Percentiles rank a stretch among this genome's conserved stretches.
phyloP scores from a whole-genome alignment of 2,888 invertebrate genomes.

The Temnothorax rugatulus region DNA sequence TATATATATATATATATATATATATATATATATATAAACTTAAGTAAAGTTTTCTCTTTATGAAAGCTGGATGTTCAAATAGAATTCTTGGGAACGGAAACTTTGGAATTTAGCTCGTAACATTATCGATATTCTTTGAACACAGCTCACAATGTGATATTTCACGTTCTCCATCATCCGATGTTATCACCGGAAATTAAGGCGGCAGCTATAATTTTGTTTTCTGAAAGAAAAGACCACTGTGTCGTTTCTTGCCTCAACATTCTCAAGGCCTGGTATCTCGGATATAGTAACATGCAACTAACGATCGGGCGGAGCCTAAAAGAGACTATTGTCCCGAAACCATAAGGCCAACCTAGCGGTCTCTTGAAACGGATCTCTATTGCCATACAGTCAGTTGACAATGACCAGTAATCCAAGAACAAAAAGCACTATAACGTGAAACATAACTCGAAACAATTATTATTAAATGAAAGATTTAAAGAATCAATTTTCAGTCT shows the following conservation, averaged over 20 bases:
- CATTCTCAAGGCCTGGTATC: constrained; percentile 44
- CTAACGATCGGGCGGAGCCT: constrained; percentile 56
- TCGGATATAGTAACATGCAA: constrained; percentile 38
- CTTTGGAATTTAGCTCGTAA: background rate
- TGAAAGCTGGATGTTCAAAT: background rate
- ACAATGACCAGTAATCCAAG: constrained; percentile 41
- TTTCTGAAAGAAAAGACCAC: constrained; percentile 53
- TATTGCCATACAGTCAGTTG: constrained; percentile 58
- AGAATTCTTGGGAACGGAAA: background rate
- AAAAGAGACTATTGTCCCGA: constrained; percentile 71
- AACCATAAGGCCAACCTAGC: constrained; percentile 57
- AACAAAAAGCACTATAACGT: constrained; percentile 1
- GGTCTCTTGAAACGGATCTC: constrained; percentile 64
- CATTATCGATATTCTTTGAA: constrained; percentile 1
- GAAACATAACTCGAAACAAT: background rate
- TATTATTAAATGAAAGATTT: constrained; percentile 4
- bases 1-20: background rate
- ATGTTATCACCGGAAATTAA: constrained; percentile 54
- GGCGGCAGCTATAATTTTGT: constrained; percentile 44
- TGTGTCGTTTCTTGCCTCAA: constrained; percentile 43
- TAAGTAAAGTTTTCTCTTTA: background rate
- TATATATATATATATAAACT: background rate
- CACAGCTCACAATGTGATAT: constrained; percentile 13
- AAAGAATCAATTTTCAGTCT: background rate
- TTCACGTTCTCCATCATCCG: constrained; percentile 13